These are phyloP conservation scores for Andrena trimmerana DNA, from an alignment of 2,888 invertebrate genomes.

Conservation along the genomic window DNA sequence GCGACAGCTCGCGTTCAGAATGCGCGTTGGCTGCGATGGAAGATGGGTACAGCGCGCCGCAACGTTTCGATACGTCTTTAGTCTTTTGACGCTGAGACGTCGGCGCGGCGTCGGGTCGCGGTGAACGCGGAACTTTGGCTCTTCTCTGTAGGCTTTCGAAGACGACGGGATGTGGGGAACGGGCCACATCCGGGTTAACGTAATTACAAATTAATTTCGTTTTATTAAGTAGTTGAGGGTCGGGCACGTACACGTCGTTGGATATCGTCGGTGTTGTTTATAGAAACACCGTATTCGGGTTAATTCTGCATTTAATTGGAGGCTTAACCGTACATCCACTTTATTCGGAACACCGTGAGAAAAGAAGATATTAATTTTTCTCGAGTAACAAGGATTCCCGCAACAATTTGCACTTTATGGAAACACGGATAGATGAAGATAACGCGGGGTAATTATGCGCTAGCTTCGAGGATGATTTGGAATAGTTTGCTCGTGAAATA, in stretches of 20 bases:
- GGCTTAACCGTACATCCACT: slow-evolving; percentile 65
- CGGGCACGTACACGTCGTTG: slow-evolving; percentile 18
- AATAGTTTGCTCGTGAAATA: slow-evolving; percentile 23
- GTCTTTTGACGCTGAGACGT: not conserved
- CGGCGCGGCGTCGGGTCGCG: not conserved
- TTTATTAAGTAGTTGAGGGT: slow-evolving; percentile 50
- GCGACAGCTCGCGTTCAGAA: not conserved
- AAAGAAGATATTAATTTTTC: slow-evolving; percentile 64
- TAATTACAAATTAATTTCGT: slow-evolving; percentile 60
- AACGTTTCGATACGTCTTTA: not conserved
- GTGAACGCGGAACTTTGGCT: slow-evolving; percentile 9
- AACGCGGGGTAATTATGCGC: slow-evolving; percentile 45
- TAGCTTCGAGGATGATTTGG: slow-evolving; percentile 21
- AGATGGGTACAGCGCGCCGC: not conserved
- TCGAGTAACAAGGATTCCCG: slow-evolving; percentile 64
- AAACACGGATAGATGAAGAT: slow-evolving; percentile 58
- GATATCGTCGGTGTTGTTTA: slow-evolving; percentile 16
- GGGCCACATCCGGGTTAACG: slow-evolving; percentile 53
- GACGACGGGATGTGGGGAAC: slow-evolving; percentile 40
- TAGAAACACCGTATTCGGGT: slow-evolving; percentile 63
- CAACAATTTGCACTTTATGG: slow-evolving; percentile 67
- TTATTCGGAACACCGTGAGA: slow-evolving; percentile 63
- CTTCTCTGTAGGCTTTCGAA: not conserved
- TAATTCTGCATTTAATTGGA: slow-evolving; percentile 70
- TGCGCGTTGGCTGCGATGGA: no score